Base-by-base conservation (phyloP, 2,797 vertebrate species). In the Oceanodroma leucorhoa region DNA sequence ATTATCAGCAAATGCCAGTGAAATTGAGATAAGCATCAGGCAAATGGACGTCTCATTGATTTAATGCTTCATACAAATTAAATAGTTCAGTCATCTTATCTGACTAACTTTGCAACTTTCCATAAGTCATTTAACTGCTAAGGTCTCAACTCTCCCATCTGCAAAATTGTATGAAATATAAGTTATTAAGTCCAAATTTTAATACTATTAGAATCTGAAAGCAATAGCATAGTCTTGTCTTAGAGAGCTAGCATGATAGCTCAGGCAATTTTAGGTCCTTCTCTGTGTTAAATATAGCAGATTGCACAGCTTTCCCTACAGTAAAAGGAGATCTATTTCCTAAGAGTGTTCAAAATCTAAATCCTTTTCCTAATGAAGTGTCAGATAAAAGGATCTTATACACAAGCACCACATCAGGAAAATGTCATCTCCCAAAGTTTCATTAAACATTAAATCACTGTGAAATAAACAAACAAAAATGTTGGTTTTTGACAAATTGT, bases 321-420 rank as follows among this genome's bases (percentile, higher is more conserved):
- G 29, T 14, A 53, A 57, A 70, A 87, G 29, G 36, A 89, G 83
- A 76, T 88, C 82, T 88, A 75, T 73, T 94, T 88, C 41, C 46
- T 53, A 58, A 48, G n/a, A 90, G 66, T 0, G 1, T 46, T 93
- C 38, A 60, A 83, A 90, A 90, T 76, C 46, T 62, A 95, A 90
- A 89, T 87, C 72, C 65, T 58, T 83, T 81, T 86, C 45, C 84
- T 91, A 91, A 79, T 60, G 62, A 95, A 75, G n/a, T 41, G 58
- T 93, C 66, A 90, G 50, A 58, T 81, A 51, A 92, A 93, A 93
- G 83, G 34, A 87, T 66, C 55, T 73, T 82, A 70, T 73, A 50
- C 29, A 45, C 34, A 77, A 87, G 77, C 19, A 64, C 32, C 45
- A n/a, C 21, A 58, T 57, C 41, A 75, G 92, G 71, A 80, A 66